Base-by-base conservation (phyloP, 2,888 invertebrate species). In the Linnaemya vulpina region DNA sequence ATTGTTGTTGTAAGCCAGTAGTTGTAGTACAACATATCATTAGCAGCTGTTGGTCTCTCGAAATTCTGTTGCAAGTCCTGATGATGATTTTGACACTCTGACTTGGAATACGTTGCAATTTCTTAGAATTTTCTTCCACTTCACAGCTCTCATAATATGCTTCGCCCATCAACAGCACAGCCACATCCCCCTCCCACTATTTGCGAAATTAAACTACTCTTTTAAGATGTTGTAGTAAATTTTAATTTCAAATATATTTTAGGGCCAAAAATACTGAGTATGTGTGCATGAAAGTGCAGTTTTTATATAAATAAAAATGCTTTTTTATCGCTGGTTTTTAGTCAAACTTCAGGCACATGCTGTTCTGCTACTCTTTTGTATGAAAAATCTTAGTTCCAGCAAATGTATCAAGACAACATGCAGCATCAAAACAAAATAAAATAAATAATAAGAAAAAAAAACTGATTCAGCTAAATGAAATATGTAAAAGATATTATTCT, bases 41-140 rank as follows among this genome's bases (percentile, higher is more conserved):
- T 73, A 73, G 67, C 77, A 83, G 82, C 76, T 77, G 82, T 77
- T 58, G 71, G 82, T 63, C 40, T 60, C 62, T 20, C 55, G 38
- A 30, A 46, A 49, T 53, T 75, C 55, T 40, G 53, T 40, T 76
- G 11, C 35, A 9, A 68, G 51, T 80, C 60, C 63, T 63, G 63
- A 75, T 75, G 68, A 67, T 68, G 63, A 62, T 62, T 80, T 81
- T 75, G 68, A 75, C 81, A 81, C 75, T 38, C 46, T 71, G 71
- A 71, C 43, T 76, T 82, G 58, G n/a, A 30, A 53, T 65, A 55
- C 30, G 17, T 30, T 46, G 58, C n/a, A 40, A 13, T 40, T 40
- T 30, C 0, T 22, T 10, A 58, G 9, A 5, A 25, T 25, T 8
- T 25, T 55, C 15, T 60, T 11, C 60, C 10, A 11, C 17, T 60